phyloP scores from a whole-genome alignment of 2,113 vertebrate genomes.

The Glareola pratincola region DNA sequence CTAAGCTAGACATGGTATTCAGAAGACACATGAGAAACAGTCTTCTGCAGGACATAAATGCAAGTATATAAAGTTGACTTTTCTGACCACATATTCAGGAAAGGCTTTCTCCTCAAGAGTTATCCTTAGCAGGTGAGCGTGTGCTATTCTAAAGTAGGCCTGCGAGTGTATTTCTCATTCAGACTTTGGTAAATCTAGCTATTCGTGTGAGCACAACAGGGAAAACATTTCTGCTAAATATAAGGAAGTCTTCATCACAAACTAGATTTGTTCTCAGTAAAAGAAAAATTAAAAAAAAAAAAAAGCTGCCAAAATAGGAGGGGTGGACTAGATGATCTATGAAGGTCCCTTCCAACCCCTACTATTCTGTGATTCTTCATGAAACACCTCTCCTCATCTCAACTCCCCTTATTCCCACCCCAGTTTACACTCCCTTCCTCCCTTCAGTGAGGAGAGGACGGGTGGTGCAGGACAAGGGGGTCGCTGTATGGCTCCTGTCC shows the following conservation, averaged over 20 bases:
- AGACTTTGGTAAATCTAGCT: background rate
- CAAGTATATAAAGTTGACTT: background rate
- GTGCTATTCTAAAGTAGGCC: background rate
- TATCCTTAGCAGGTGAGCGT: background rate
- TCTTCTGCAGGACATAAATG: background rate
- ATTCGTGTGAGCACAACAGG: background rate
- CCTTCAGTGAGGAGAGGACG: fast-evolving
- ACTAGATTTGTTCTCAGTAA: background rate
- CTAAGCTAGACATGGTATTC: background rate
- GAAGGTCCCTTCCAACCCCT: too few relatives aligned
- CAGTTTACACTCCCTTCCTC: background rate
- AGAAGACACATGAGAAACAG: background rate
- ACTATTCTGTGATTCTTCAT: too few relatives aligned
- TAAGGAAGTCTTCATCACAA: background rate
- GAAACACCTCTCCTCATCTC: background rate
- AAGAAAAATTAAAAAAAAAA: background rate
- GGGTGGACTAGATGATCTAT: too few relatives aligned
- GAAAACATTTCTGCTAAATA: background rate
- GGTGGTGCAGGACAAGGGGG: fast-evolving
- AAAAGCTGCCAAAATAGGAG: background rate
- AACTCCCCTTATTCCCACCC: background rate
- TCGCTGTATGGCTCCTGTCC: fast-evolving
- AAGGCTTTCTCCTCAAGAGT: background rate
- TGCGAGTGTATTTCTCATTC: background rate
- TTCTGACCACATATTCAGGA: background rate